phyloP scores from a whole-genome alignment of 1,140 invertebrate species.

The Dryas iulia region DNA sequence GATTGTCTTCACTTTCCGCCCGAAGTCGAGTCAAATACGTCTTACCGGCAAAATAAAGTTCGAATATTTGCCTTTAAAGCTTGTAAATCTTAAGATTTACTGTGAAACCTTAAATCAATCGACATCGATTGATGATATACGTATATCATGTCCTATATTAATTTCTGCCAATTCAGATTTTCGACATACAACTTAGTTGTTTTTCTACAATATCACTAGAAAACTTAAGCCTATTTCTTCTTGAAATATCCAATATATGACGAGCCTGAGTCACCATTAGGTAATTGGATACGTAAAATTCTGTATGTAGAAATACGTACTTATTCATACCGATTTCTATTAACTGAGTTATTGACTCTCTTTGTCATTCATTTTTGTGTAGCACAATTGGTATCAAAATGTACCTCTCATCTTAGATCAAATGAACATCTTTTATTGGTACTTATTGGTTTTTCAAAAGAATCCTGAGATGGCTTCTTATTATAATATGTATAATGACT shows the following conservation, averaged over 20 bases:
- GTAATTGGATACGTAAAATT: neutral
- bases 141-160: no score
- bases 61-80: no score
- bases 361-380: slow-evolving; percentile 5
- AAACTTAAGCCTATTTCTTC: no score
- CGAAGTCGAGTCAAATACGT: no score
- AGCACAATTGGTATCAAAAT: slow-evolving; percentile 12
- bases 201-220: no score
- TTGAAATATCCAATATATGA: neutral
- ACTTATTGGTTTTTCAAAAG: slow-evolving; percentile 13
- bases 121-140: no score
- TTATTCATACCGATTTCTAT: neutral
- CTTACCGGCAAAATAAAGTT: no score
- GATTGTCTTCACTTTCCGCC: no score
- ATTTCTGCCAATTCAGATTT: no score
- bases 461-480: neutral
- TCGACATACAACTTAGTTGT: no score
- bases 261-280: neutral
- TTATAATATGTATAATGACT: neutral
- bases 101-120: no score
- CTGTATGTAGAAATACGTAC: neutral
- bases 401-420: slow-evolving; percentile 21
- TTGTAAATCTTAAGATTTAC: no score
- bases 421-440: slow-evolving; percentile 16
- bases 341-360: neutral